Conservation (phyloP, 1,140 invertebrate genomes). For the Leptopilina boulardi region DNA sequence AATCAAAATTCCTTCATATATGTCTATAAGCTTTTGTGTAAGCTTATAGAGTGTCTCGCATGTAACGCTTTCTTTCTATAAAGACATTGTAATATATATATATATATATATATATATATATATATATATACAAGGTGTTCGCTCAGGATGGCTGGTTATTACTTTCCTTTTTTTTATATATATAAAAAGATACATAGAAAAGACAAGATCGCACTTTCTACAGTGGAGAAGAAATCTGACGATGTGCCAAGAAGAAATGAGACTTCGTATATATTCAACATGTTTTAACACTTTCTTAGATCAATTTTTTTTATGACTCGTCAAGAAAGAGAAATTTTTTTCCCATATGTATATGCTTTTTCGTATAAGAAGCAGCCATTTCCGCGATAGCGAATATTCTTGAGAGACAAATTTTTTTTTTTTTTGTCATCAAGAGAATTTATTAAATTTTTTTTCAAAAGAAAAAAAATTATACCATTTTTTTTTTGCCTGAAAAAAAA, state of each 20-base stretch:
- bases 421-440: neutral
- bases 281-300: slow-evolving; percentile 3
- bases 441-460: no score
- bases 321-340: slow-evolving; percentile 5
- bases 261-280: neutral
- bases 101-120: neutral
- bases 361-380: neutral
- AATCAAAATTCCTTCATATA: slow-evolving; percentile 3
- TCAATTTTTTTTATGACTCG: slow-evolving; percentile 1
- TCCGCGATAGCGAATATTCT: neutral
- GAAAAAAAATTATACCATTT: no score
- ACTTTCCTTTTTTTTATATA: neutral
- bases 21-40: slow-evolving; percentile 16
- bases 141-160: neutral
- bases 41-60: neutral
- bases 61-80: neutral
- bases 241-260: slow-evolving; percentile 18
- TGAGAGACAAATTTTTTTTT: no score
- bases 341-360: neutral
- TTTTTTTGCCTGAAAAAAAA: no score
- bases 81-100: slow-evolving; percentile 7
- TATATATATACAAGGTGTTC: neutral
- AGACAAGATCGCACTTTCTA: slow-evolving; percentile 11
- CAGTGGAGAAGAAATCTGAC: neutral
- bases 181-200: slow-evolving; percentile 7